These are phyloP conservation scores for Coryphaenoides rupestris DNA, from an alignment of 2,113 vertebrate species.

Conservation along the genomic window DNA sequence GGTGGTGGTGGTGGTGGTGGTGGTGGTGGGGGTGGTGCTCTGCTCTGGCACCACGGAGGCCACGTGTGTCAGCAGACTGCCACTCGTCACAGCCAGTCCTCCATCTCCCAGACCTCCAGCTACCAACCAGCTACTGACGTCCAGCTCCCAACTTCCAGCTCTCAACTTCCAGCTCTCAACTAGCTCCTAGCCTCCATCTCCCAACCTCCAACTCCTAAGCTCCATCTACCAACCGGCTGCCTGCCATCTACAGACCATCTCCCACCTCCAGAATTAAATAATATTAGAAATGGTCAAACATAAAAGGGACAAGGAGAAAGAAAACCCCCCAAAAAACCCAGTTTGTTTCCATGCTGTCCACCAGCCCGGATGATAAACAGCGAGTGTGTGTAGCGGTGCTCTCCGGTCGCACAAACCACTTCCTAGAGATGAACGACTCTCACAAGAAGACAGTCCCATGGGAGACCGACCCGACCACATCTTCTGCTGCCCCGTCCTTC, in stretches of 20 bases:
- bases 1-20: conserved; percentile 33
- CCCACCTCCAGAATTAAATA: not conserved
- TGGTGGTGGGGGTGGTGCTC: conserved; percentile 31
- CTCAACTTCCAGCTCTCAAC: not conserved
- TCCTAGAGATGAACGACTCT: conserved; percentile 43
- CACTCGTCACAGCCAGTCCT: conserved; percentile 57
- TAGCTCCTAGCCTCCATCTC: not conserved
- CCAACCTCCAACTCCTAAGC: not conserved
- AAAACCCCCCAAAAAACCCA: not conserved
- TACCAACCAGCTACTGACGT: conserved; percentile 16
- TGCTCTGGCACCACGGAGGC: conserved; percentile 27
- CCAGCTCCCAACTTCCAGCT: conserved; percentile 25
- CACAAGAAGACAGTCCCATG: conserved; percentile 45
- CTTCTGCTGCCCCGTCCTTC: conserved; percentile 49
- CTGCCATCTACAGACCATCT: not conserved
- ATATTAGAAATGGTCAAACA: not conserved
- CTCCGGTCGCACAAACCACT: conserved; percentile 49
- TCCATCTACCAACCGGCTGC: not conserved
- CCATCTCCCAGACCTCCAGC: conserved; percentile 7
- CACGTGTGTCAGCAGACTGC: conserved; percentile 47
- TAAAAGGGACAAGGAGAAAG: too few species aligned
- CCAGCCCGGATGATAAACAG: not conserved
- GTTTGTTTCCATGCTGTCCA: not conserved
- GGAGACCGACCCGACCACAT: conserved; percentile 52
- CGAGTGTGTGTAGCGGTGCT: conserved; percentile 9